Base-by-base conservation (phyloP, 2,888 invertebrate genomes). In the Drosophila diplacantha region DNA sequence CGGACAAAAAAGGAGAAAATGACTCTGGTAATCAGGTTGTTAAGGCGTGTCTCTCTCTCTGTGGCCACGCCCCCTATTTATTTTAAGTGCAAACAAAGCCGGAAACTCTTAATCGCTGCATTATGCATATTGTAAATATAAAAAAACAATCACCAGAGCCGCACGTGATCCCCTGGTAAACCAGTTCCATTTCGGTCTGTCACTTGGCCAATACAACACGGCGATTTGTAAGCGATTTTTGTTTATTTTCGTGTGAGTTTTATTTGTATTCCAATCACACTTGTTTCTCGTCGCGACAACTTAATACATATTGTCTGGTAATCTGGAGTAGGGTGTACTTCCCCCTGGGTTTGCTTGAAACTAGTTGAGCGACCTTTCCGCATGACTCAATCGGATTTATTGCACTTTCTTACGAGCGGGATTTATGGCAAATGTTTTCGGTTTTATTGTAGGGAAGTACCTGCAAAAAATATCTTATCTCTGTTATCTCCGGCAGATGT, bases 251-350 rank as follows among this genome's bases (percentile, higher is more conserved):
- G 29, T 18, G 34, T 11, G 8, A 14, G 14, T 14, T 26, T 24
- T 32, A 47, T 63, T 47, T 49, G 26, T 56, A 57, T 66, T 38
- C 56, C 37, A 43, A 37, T 49, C 63, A 64, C 63, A 66, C 35
- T 43, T 43, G 43, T 43, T 16, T 43, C 43, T 43, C 43, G 57
- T 6, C 35, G 37, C 35, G 18, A 58, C 49, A 44, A 49, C 37
- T 66, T 44, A 29, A 52, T 35, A 8, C 14, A 44, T 18, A 20
- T 5, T 49, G 49, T 50, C 65, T 58, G 59, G 51, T 41, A 58
- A 65, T 39, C 59, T 58, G 68, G 65, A 66, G 65, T 66, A 59
- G 49, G 49, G 38, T 44, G 64, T 64, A 67, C 43, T 57, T 64
- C 64, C 61, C 60, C 63, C n/a, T 1, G 9, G 20, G 14, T 6